Base-by-base conservation (phyloP, 1,140 invertebrate species). In the Ptiloglossa arizonensis region DNA sequence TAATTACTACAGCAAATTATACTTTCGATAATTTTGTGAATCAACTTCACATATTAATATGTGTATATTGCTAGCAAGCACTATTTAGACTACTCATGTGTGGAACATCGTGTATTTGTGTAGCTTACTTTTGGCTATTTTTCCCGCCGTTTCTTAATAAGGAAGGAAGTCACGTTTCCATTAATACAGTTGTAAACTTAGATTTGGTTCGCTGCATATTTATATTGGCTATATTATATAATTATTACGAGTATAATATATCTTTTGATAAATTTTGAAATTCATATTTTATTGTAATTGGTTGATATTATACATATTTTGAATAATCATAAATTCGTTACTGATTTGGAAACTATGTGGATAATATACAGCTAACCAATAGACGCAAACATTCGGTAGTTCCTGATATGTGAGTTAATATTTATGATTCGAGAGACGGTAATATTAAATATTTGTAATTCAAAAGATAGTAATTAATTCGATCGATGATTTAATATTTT, bases 131-230 rank as follows among this genome's bases (percentile, higher is more conserved):
- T 15, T 69, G 27, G 50, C 38, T n/a, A 38, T 29, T 57, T n/a
- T 75, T 68, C 73, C 64, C 73, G 73, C 73, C 63, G 6, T 59
- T 75, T 68, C 63, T 35, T 15, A 19, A 27, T 17, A 5, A 22
- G 3, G 1, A 3, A 54, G 5, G 48, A 67, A 44, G 50, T 15
- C 38, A 4, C 1, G 27, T 67, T 66, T 57, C 22, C 62, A 67
- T 74, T 44, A 13, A 32, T 17, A 27, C 4, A 22, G 46, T 22
- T 13, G 24, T 56, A 57, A 38, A 57, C 29, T 41, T 38, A 0
- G 3, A 15, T 5, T 52, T 9, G 1, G 32, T 62, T 35, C 8
- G 15, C 5, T n/a, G 11, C 5, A 8, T 32, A 44, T 73, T 63
- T 32, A 2, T 24, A 38, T n/a, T n/a, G n/a, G n/a, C n/a, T n/a